Conservation (phyloP, 2,113 vertebrate species). For the Aptenodytes patagonicus region DNA sequence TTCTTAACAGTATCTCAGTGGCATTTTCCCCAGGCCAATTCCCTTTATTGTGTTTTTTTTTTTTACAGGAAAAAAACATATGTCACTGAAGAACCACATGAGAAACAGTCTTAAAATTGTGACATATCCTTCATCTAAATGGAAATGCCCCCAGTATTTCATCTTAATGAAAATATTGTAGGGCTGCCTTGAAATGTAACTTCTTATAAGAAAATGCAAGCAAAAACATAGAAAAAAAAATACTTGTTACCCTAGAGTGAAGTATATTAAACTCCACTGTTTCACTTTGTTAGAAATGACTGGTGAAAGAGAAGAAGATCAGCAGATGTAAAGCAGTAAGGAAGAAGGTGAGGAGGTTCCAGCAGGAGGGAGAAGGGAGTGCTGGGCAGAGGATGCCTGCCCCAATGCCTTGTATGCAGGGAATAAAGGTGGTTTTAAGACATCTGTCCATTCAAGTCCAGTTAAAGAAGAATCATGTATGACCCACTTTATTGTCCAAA, state of each 20-base stretch:
- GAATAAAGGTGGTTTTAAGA: background rate
- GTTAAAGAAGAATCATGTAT: background rate
- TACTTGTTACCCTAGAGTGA: background rate
- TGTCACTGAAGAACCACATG: constrained; percentile 9
- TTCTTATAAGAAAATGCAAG: background rate
- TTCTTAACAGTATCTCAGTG: constrained; percentile 47
- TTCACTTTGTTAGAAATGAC: background rate
- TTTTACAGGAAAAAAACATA: background rate
- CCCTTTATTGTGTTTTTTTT: constrained; percentile 5
- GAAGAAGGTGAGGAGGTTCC: background rate
- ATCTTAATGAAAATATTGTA: background rate
- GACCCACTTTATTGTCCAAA: background rate
- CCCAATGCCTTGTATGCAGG: background rate
- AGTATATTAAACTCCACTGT: background rate
- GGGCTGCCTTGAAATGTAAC: background rate
- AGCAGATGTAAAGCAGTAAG: background rate
- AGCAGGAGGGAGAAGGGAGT: background rate
- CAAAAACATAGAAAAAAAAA: background rate
- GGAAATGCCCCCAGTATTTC: background rate
- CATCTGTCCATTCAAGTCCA: background rate
- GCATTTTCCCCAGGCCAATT: constrained; percentile 38
- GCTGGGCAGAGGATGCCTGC: background rate
- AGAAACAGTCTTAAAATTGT: background rate
- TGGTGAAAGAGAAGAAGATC: background rate
- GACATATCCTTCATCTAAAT: background rate